Conservation (phyloP, 1,140 invertebrate genomes). For the Drosophila fuyamai region DNA sequence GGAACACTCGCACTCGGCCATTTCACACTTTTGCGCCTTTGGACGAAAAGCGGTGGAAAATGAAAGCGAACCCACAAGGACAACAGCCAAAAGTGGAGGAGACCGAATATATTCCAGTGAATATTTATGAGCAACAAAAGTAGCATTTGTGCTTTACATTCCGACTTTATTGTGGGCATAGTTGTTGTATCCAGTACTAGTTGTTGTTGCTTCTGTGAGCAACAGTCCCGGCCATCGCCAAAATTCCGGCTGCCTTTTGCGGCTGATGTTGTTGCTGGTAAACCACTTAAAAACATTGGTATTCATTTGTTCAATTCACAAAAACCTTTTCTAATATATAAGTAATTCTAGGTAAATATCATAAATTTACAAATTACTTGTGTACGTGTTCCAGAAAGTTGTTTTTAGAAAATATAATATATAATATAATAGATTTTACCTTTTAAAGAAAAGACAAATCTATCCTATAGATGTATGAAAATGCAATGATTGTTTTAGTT, state of each 20-base stretch:
- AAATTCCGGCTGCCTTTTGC: constrained; percentile 42
- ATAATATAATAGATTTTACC: too few relatives aligned
- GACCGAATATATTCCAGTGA: constrained; percentile 72
- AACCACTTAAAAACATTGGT: not conserved
- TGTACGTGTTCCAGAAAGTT: too few relatives aligned
- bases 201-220: constrained; percentile 38
- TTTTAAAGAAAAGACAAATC: too few relatives aligned
- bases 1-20: constrained; percentile 43
- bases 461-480: too few relatives aligned
- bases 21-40: constrained; percentile 78
- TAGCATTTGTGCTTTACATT: constrained; percentile 79
- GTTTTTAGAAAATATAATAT: too few relatives aligned
- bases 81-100: constrained; percentile 12
- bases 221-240: constrained; percentile 63
- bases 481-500: too few relatives aligned
- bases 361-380: too few relatives aligned
- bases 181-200: constrained; percentile 15
- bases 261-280: not conserved
- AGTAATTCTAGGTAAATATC: too few relatives aligned
- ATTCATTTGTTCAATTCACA: too few relatives aligned
- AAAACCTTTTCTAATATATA: too few relatives aligned
- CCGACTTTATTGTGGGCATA: constrained; percentile 48
- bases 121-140: constrained; percentile 81
- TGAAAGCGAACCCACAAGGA: constrained; percentile 62
- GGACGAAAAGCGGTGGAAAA: constrained; percentile 61